These are phyloP conservation scores for Pseudomyrmex dendroicus DNA, from an alignment of 1,140 invertebrate genomes.

Conservation along the genomic window DNA sequence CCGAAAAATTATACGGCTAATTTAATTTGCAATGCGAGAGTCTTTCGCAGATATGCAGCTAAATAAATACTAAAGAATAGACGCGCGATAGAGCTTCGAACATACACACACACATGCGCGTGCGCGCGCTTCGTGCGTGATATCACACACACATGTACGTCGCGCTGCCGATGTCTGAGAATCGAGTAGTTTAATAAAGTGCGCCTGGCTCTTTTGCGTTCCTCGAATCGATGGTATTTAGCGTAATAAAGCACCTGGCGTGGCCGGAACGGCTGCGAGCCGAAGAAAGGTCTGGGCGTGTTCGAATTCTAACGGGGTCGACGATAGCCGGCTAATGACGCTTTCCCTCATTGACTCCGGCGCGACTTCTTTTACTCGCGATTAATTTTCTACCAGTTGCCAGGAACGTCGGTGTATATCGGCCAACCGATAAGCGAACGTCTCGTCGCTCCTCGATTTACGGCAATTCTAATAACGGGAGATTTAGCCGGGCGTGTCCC, in stretches of 20 bases:
- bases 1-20: conserved; percentile 50
- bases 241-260: conserved; percentile 45
- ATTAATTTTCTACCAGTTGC: conserved; percentile 37
- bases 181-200: conserved; percentile 20
- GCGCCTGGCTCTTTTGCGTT: conserved; percentile 8
- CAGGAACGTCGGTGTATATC: conserved; percentile 9
- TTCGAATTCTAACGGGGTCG: conserved; percentile 38
- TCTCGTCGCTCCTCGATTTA: conserved; percentile 8
- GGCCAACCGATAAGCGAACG: background rate
- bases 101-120: no score
- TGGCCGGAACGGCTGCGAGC: conserved; percentile 8
- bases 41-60: background rate
- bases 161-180: background rate
- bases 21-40: background rate
- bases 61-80: conserved; percentile 25
- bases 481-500: conserved; percentile 15
- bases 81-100: conserved; percentile 3
- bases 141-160: conserved; percentile 2
- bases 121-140: conserved; percentile 31
- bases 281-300: conserved; percentile 47
- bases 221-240: conserved; percentile 55
- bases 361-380: conserved; percentile 36
- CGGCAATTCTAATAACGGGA: conserved; percentile 30
- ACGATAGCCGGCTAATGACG: conserved; percentile 37
- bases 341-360: conserved; percentile 23